Base-by-base conservation (phyloP, 1,140 invertebrate species). In the Triops cancriformis region DNA sequence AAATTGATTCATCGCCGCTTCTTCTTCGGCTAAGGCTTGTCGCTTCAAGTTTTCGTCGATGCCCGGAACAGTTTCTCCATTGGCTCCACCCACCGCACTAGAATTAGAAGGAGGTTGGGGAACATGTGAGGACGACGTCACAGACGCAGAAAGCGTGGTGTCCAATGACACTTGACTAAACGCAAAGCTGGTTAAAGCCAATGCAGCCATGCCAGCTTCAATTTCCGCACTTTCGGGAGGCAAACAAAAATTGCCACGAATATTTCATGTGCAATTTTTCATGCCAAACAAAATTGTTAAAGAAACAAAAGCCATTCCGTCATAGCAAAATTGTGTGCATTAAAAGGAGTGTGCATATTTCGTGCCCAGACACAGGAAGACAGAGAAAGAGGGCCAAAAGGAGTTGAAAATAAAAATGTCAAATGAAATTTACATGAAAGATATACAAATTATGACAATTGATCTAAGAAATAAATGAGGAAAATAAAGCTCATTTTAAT, bases 1-100 rank as follows among this genome's bases (percentile, higher is more conserved):
- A 82, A 97, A 94, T 84, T 97, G 94, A 86, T 95, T 96, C 88
- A 98, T 92, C 42, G 92, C 93, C 37, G 94, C 94, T 85, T 97
- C 95, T 86, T 98, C 96, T 84, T 98, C 96, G 73, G 96, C 96
- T 37, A 98, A 86, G 42, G 92, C 94, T 84, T 94, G 91, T 81
- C 93, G 91, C 82, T 93, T 92, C 2, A 96, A 85, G 77, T 89
- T 90, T 81, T 97, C 95, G 81, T 96, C 94, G 79, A 94, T 92
- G 80, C 89, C 83, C 82, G 92, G 91, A 73, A 91, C 88, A 51
- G 90, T 18, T 23, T 64, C 51, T 18, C 51, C 51, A 23, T 64
- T 64, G 51, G 51, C 51, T 10, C 51, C 51, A 18, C 51, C 51
- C 51, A 64, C 51, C 51, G 51, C 51, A 64, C 51, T 64, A 64